Evolutionary conservation across 2,113 vertebrate species (phyloP), one percentile per base, ranked within the genome.

Genomic region (Tragelaphus imberbis): DNA sequence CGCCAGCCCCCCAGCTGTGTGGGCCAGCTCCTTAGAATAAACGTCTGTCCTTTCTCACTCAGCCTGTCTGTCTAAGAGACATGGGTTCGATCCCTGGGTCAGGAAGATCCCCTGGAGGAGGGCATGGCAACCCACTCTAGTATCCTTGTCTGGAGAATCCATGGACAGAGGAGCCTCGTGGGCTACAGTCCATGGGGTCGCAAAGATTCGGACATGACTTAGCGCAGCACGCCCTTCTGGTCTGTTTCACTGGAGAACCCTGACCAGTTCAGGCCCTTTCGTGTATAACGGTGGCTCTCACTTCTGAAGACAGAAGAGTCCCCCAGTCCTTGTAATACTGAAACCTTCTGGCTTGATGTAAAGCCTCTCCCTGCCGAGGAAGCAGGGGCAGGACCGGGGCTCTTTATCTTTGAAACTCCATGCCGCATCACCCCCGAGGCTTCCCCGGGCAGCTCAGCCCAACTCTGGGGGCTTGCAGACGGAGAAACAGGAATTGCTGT

Each of bases 171-270:
- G 19, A 71, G 17, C 8, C 68, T 11, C 0, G 10, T 21, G 19
- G 68, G 68, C 68, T 6, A 23, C n/a, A 71, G 68, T 2, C 19
- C n/a, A 21, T 2, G n/a, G 65, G 65, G 65, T 71, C 19, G 0
- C n/a, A 36, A 11, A n/a, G 9, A 71, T 17, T 36, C 1, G 2
- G n/a, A 3, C 4, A 36, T 0, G 9, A 36, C n/a, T 71, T 23
- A 12, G 68, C 2, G 0, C 19, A 12, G 68, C n/a, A 12, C n/a
- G 0, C 10, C 19, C 77, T 80, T 15, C 16, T 49, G 77, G 44
- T 11, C 47, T 33, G 28, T 13, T 4, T 53, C 30, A 51, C 0
- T 19, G 79, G 79, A 19, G 79, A 53, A 2, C 28, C 49, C 79
- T 53, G 47, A 13, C 9, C 16, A 12, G 79, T 10, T 33, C 47